Evolutionary conservation across 2,888 invertebrate genomes (phyloP).

Genomic region (Elysia crispata): DNA sequence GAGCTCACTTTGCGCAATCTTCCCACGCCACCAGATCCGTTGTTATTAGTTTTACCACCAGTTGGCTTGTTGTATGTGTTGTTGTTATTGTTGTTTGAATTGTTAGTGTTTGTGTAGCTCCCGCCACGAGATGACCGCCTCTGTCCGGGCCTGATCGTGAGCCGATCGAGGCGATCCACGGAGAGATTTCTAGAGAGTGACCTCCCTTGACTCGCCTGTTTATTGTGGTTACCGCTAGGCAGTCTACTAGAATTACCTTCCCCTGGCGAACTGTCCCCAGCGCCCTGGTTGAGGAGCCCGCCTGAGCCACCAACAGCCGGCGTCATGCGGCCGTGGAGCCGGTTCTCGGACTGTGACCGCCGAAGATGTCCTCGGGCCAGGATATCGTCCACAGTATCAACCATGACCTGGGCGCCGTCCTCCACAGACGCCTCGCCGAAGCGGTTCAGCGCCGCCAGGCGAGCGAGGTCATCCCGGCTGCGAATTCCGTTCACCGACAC

Average conservation of each 20-base stretch:
- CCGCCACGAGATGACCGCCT: not conserved
- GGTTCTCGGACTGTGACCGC: slow-evolving; percentile 50
- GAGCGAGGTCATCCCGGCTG: not conserved
- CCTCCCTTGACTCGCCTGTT: too few species aligned
- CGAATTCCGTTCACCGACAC: slow-evolving; percentile 37
- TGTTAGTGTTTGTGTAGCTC: not conserved
- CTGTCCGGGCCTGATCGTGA: not conserved
- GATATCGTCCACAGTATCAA: slow-evolving; percentile 2
- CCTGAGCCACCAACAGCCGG: too few species aligned
- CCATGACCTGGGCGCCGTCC: not conserved
- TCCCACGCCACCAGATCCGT: not conserved
- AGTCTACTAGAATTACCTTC: too few species aligned
- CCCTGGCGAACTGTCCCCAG: too few species aligned
- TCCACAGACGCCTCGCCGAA: not conserved
- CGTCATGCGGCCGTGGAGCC: slow-evolving; percentile 42
- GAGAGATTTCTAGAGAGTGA: slow-evolving; percentile 39
- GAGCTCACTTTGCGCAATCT: slow-evolving; percentile 41
- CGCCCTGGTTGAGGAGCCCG: not conserved
- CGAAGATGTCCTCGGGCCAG: slow-evolving; percentile 26
- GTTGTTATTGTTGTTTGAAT: not conserved
- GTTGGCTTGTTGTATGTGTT: not conserved
- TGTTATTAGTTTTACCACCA: not conserved
- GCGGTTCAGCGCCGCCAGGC: not conserved
- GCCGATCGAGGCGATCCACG: slow-evolving; percentile 35
- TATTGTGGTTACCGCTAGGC: too few species aligned